Evolutionary conservation across 2,113 vertebrate genomes (phyloP).

Genomic region (Maccullochella peelii): DNA sequence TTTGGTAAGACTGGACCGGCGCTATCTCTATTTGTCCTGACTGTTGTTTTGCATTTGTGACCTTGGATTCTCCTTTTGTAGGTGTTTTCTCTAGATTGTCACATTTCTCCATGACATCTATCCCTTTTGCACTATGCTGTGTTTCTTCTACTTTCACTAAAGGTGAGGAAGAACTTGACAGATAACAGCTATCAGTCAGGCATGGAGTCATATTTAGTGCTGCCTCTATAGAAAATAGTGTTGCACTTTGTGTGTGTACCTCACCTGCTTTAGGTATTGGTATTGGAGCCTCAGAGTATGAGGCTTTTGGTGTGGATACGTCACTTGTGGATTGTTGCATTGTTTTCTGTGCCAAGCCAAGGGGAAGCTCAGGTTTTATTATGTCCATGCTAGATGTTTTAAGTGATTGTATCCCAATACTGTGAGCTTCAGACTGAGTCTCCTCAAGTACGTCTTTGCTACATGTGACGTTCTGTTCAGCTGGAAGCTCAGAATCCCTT

Average conservation of each 20-base stretch:
- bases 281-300: slow-evolving; percentile 69
- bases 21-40: slow-evolving; percentile 18
- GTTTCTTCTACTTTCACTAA: slow-evolving; percentile 52
- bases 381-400: slow-evolving; percentile 60
- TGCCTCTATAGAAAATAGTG: slow-evolving; percentile 54
- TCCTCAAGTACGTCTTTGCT: slow-evolving; percentile 56
- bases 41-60: slow-evolving; percentile 35
- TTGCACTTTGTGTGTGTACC: slow-evolving; percentile 64
- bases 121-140: slow-evolving; percentile 37
- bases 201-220: slow-evolving; percentile 37
- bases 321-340: slow-evolving; percentile 71
- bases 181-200: slow-evolving; percentile 43
- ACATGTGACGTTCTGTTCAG: slow-evolving; percentile 29
- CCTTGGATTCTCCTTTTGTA: not conserved
- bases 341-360: slow-evolving; percentile 68
- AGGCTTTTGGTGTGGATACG: slow-evolving; percentile 68
- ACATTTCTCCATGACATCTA: slow-evolving; percentile 17
- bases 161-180: slow-evolving; percentile 40
- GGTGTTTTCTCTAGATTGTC: slow-evolving; percentile 27
- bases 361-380: slow-evolving; percentile 62
- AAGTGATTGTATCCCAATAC: slow-evolving; percentile 56
- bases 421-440: slow-evolving; percentile 53
- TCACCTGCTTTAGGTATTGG: slow-evolving; percentile 76
- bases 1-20: not conserved
- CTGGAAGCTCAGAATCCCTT: slow-evolving; percentile 48